Conservation (phyloP, 2,888 invertebrate genomes). For the Neuroscelio doddi region DNA sequence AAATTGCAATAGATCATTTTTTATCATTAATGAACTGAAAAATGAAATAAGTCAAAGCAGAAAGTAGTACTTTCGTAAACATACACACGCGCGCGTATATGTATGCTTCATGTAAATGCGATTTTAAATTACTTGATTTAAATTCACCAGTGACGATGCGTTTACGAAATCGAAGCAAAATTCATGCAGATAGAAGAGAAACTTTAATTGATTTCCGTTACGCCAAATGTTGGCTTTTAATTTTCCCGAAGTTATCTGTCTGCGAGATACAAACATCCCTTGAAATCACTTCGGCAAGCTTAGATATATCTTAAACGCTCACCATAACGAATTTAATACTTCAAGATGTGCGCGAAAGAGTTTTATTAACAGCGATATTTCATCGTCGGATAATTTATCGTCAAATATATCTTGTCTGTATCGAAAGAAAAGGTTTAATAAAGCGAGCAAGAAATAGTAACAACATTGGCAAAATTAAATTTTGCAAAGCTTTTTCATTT, state of each 20-base stretch:
- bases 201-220: slow-evolving; percentile 46
- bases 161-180: slow-evolving; percentile 40
- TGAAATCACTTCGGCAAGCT: slow-evolving; percentile 33
- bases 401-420: slow-evolving; percentile 28
- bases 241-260: slow-evolving; percentile 31
- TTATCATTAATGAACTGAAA: too few species aligned
- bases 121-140: slow-evolving; percentile 44
- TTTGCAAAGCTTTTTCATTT: too few species aligned
- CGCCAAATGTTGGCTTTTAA: slow-evolving; percentile 46
- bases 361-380: slow-evolving; percentile 46
- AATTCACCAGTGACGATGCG: slow-evolving; percentile 30
- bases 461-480: not conserved
- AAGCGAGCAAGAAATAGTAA: slow-evolving; percentile 21
- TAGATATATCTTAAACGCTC: slow-evolving; percentile 35
- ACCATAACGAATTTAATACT: slow-evolving; percentile 37
- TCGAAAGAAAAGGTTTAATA: slow-evolving; percentile 29
- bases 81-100: too few species aligned
- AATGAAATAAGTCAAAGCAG: too few species aligned
- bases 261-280: slow-evolving; percentile 26
- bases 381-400: slow-evolving; percentile 35
- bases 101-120: not conserved
- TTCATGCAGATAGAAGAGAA: slow-evolving; percentile 39
- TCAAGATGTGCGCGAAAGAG: slow-evolving; percentile 37
- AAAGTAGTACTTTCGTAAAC: too few species aligned
- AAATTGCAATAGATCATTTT: too few species aligned